Conservation (phyloP, 2,113 vertebrate species). For the Scalopus aquaticus region DNA sequence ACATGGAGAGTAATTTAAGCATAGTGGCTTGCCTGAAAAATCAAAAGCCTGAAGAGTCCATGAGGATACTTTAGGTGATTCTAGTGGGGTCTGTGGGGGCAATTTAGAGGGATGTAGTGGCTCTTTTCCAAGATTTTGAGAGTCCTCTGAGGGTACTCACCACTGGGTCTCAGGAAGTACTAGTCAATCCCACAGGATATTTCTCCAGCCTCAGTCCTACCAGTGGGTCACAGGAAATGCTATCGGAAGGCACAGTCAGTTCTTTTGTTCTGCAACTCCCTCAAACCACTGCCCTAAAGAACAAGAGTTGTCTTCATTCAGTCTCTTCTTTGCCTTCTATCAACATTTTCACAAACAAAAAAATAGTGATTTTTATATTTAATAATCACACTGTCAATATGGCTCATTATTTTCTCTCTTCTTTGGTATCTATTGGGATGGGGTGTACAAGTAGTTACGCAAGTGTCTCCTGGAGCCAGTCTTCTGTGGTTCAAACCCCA, state of each 20-base stretch:
- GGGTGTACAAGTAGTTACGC: background rate
- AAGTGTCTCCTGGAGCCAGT: background rate
- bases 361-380: background rate
- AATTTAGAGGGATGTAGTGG: background rate
- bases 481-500: background rate
- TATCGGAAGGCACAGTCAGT: background rate
- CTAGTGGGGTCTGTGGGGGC: background rate
- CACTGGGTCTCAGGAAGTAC: background rate
- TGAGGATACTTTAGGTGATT: background rate
- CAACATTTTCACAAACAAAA: background rate
- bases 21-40: background rate
- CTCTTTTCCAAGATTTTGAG: background rate
- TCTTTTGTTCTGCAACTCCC: background rate
- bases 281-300: background rate
- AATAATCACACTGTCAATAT: background rate
- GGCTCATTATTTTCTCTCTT: background rate
- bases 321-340: background rate
- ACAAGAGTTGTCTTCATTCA: background rate
- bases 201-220: background rate
- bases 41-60: background rate
- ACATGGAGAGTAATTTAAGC: background rate
- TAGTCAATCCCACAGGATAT: too few species aligned
- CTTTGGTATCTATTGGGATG: background rate
- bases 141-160: accelerated
- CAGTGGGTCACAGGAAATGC: background rate